Base-by-base conservation (phyloP, 2,113 vertebrate genomes). In the Channa argus region DNA sequence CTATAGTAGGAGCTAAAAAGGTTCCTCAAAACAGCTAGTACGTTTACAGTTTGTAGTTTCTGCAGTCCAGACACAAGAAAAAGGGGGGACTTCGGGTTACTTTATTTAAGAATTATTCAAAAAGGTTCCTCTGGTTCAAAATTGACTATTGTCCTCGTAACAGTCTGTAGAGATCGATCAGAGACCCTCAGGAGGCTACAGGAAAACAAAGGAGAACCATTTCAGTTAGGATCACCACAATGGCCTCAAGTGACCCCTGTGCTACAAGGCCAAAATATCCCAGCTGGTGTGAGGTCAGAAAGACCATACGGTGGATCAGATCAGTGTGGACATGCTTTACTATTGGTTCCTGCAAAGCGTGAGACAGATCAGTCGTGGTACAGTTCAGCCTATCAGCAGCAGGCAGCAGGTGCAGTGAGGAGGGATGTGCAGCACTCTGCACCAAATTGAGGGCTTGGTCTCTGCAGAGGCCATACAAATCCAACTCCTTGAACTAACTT, bases 381-480 rank as follows among this genome's bases (percentile, higher is more conserved):
- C 66, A 77, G 68, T 77, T 74, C 82, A 83, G 78, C 80, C 80
- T 73, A 83, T 87, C 76, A 74, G 79, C 74, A 65, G 68, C 69
- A 72, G 77, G 73, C 80, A 83, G 79, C 79, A 89, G 91, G 83
- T 91, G 89, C 87, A 89, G 81, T 55, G 62, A 74, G 85, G 85
- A 87, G 80, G 80, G 85, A 85, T 79, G 85, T 83, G 77, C 81
- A 85, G 84, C 79, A 77, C 85, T 85, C 88, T 90, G 89, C 90
- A 89, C 80, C 91, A 92, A 91, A 92, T 80, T 74, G 66, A 81
- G 86, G 89, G 92, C 71, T 89, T 87, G 80, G 86, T 86, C 86
- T 86, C 89, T 92, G 90, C 90, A 89, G 90, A 74, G 80, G 73
- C 71, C 83, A 80, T 76, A 82, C 54, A 62, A 62, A 74, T 65